Conservation (phyloP, 92 coral and sea anemone genomes). For the Diadumene lineata region DNA sequence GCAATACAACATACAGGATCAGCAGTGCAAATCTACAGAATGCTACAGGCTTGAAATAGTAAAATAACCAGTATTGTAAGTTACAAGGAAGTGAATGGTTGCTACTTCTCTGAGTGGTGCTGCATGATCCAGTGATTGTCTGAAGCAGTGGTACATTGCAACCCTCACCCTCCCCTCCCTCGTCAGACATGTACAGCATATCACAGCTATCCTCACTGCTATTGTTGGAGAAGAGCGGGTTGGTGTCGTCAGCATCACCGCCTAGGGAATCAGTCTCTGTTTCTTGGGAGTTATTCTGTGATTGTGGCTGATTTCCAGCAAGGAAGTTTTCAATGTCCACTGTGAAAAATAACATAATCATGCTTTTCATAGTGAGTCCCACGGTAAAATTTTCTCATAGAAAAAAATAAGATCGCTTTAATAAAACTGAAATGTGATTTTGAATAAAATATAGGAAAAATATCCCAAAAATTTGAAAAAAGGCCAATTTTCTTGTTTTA, state of each 20-base stretch:
- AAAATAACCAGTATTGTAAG: conserved; percentile 19
- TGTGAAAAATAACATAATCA: conserved; percentile 3
- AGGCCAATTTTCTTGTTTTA: too few species aligned
- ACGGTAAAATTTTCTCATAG: too few species aligned
- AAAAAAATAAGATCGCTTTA: too few species aligned
- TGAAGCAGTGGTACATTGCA: conserved; percentile 20
- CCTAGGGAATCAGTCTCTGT: background rate
- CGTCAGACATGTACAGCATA: conserved; percentile 32
- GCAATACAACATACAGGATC: conserved; percentile 28
- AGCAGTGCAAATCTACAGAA: conserved; percentile 48
- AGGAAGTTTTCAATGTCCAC: conserved; percentile 51
- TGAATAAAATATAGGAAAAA: too few species aligned
- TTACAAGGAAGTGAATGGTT: conserved; percentile 18
- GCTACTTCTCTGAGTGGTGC: background rate
- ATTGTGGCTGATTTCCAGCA: conserved; percentile 27
- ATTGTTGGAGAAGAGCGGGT: conserved; percentile 18
- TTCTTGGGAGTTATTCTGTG: background rate
- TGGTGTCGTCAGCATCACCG: conserved; percentile 15
- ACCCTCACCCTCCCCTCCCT: conserved; percentile 6
- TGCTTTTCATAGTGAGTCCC: too few species aligned
- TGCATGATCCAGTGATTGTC: background rate
- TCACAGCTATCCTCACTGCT: conserved; percentile 15
- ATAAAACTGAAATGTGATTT: too few species aligned
- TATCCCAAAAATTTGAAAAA: too few species aligned
- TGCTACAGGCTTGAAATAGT: conserved; percentile 9